Conservation (phyloP, 1,140 invertebrate species). For the Pseudomyrmex pallidus region DNA sequence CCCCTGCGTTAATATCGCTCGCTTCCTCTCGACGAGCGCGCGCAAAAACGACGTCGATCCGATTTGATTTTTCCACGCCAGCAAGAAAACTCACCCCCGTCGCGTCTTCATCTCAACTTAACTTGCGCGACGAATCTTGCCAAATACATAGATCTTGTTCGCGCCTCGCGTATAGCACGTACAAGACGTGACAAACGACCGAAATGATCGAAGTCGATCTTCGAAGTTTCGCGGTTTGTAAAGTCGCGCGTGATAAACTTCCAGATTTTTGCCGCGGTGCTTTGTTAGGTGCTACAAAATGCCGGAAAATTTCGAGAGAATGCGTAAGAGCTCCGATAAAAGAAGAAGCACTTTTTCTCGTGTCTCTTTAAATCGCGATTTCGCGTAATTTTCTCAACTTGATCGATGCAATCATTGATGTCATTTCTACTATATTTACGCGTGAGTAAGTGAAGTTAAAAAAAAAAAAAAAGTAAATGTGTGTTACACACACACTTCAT, state of each 20-base stretch:
- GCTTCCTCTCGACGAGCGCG: background rate
- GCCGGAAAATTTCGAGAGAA: background rate
- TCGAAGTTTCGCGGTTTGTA: constrained; percentile 47
- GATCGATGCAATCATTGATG: background rate
- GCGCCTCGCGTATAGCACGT: background rate
- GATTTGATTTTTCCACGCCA: constrained; percentile 14
- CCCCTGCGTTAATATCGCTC: constrained; percentile 16
- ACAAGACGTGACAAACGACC: constrained; percentile 29
- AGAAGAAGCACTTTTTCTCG: background rate
- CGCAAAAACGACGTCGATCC: background rate
- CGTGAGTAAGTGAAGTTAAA: no score
- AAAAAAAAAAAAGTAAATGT: no score
- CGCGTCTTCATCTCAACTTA: background rate
- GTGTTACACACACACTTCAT: no score
- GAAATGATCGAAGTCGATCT: constrained; percentile 29
- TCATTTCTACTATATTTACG: no score
- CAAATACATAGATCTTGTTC: constrained; percentile 44
- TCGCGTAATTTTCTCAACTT: background rate
- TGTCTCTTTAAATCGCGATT: background rate
- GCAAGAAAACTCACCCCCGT: background rate
- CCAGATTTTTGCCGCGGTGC: background rate
- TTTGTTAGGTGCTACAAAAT: constrained; percentile 13
- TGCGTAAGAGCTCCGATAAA: constrained; percentile 22
- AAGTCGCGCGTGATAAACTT: constrained; percentile 15
- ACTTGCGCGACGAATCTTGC: constrained; percentile 22